These are phyloP conservation scores for Trichosurus vulpecula DNA, from an alignment of 2,797 vertebrate genomes.

Conservation along the genomic window DNA sequence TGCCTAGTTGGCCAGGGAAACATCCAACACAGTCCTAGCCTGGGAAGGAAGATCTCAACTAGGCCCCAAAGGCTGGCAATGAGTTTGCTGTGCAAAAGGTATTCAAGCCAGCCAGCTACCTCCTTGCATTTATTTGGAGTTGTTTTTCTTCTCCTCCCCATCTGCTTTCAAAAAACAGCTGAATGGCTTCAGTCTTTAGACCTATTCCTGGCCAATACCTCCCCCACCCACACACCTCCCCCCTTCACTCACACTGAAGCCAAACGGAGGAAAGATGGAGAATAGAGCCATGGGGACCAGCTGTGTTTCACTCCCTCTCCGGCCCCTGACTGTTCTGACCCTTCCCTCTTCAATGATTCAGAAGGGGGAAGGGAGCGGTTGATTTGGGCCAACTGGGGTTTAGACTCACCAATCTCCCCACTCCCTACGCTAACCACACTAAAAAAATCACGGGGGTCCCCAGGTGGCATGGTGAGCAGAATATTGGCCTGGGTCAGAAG, in stretches of 20 bases:
- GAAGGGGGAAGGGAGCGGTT: not conserved
- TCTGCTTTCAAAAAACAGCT: conserved; percentile 79
- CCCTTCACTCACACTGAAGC: not conserved
- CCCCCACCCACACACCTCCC: conserved; percentile 55
- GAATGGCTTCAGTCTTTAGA: conserved; percentile 82
- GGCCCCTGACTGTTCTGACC: conserved; percentile 38
- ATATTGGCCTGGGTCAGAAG: not conserved
- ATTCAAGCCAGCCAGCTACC: conserved; percentile 76
- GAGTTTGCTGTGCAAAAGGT: conserved; percentile 61
- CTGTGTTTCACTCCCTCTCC: conserved; percentile 72
- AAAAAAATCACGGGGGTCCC: not conserved
- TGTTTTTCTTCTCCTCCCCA: conserved; percentile 80
- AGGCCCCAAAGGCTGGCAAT: conserved; percentile 47
- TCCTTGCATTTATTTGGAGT: conserved; percentile 80
- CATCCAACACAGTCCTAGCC: conserved; percentile 16
- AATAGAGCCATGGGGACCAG: conserved; percentile 69
- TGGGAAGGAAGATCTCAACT: conserved; percentile 39
- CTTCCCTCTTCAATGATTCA: conserved; percentile 60
- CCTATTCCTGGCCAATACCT: conserved; percentile 57
- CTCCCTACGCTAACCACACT: not conserved
- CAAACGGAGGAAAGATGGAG: conserved; percentile 52
- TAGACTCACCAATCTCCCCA: not conserved
- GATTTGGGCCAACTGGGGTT: not conserved
- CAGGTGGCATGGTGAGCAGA: not conserved
- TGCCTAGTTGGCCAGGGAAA: not conserved